Evolutionary conservation across 2,113 vertebrate species (phyloP), one percentile per base, ranked within the genome.

Genomic region (Monopterus albus): DNA sequence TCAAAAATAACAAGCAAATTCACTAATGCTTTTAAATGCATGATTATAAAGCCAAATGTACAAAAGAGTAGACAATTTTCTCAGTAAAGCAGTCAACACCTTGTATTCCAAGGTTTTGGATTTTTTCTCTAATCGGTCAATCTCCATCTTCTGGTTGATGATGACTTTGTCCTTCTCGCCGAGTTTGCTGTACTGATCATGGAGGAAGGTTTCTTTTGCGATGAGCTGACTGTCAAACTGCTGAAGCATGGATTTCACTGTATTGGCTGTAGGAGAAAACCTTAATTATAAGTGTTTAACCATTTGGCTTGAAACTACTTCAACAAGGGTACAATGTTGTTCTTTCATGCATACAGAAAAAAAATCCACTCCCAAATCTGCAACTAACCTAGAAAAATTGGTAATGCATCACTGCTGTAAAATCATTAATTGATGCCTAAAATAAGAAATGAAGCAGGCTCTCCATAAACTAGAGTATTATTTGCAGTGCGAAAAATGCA

Each of bases 41-140:
- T 20, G 40, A 15, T 31, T 10, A 17, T 33, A 40, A 20, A 28
- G 26, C 9, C 1, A 52, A 29, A 42, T 26, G 20, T 5, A 46
- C 3, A 69, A 51, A 14, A 5, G 5, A 33, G 13, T 0, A 38
- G 4, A 50, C 1, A 13, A 20, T 10, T 59, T 45, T 45, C 1
- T 0, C 2, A 8, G 23, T 8, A 2, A 7, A 25, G 11, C 35
- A 17, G 3, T 17, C 18, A 95, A 12, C n/a, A 98, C 98, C 96
- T 99, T 99, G 72, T 96, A 97, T 59, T 99, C 97, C 79, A 99
- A 83, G 3, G 95, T 98, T 87, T 96, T 98, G 15, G 94, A 94
- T 81, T 96, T 99, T 87, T 98, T 99, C 79, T 98, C 96, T 35
- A 96, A 71, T 0, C 95, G 93, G 15, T 98, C 97, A 0, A 98